These are phyloP conservation scores for Hemicrepidius hirtus DNA, from an alignment of 2,888 invertebrate genomes.

Conservation along the genomic window DNA sequence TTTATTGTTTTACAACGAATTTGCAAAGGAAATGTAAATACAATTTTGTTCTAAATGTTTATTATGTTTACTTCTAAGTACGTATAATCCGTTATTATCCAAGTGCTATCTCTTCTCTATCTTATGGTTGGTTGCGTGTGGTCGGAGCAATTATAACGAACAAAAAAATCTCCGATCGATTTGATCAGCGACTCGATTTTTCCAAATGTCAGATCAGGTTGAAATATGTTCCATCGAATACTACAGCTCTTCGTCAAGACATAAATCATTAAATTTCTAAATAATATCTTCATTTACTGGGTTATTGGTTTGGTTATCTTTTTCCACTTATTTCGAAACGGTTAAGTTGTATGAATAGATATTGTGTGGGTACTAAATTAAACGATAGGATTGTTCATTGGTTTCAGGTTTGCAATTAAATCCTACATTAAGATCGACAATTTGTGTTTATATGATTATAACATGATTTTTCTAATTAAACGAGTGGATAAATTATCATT, in stretches of 20 bases:
- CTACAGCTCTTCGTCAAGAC: slow-evolving; percentile 1
- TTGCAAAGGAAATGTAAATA: slow-evolving; percentile 25
- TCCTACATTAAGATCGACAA: not conserved
- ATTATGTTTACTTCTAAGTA: slow-evolving; percentile 22
- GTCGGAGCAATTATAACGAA: slow-evolving; percentile 25
- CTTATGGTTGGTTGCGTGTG: slow-evolving; percentile 19
- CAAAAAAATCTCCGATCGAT: slow-evolving; percentile 28
- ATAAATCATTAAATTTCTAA: slow-evolving; percentile 9
- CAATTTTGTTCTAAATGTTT: slow-evolving; percentile 8
- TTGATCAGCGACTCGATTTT: slow-evolving; percentile 23
- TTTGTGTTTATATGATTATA: not conserved
- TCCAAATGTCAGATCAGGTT: slow-evolving; percentile 55
- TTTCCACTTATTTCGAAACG: not conserved
- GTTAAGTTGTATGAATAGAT: slow-evolving; percentile 7
- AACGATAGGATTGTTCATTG: slow-evolving; percentile 18
- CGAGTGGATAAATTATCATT: not conserved
- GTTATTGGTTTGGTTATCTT: not conserved
- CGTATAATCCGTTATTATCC: slow-evolving; percentile 30
- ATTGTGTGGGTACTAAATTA: slow-evolving; percentile 5
- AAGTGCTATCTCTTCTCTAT: slow-evolving; percentile 13
- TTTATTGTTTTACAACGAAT: slow-evolving; percentile 23
- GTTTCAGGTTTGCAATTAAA: slow-evolving; percentile 15
- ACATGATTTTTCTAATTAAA: slow-evolving; percentile 4
- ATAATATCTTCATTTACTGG: not conserved
- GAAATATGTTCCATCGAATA: slow-evolving; percentile 58